These are phyloP conservation scores for Drosophila truncata DNA, from an alignment of 1,140 invertebrate species.

Conservation along the genomic window DNA sequence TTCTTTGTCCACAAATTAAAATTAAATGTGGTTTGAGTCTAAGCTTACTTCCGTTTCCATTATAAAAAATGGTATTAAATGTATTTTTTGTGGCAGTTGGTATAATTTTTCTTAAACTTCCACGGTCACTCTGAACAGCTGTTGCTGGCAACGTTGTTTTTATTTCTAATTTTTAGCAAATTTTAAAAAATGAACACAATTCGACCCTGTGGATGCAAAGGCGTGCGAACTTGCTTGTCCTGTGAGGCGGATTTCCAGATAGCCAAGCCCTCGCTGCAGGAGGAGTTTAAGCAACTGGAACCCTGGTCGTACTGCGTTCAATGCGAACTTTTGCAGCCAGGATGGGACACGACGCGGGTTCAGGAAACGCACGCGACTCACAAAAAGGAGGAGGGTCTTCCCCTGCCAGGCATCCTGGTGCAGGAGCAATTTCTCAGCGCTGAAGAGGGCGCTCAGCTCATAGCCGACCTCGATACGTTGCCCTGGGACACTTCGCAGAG, in stretches of 20 bases:
- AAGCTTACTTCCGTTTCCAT: too few relatives aligned
- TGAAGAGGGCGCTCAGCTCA: conserved; percentile 90
- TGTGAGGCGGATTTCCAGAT: conserved; percentile 92
- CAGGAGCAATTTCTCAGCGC: conserved; percentile 91
- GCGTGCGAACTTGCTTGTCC: conserved; percentile 93
- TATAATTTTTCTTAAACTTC: neutral
- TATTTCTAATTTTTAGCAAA: neutral
- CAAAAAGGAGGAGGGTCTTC: conserved; percentile 86
- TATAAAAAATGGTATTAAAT: too few relatives aligned
- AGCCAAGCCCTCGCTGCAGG: conserved; percentile 84
- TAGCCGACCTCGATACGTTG: conserved; percentile 91
- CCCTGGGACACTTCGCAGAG: conserved; percentile 98
- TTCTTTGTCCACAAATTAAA: too few relatives aligned
- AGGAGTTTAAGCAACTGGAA: conserved; percentile 86
- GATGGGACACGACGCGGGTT: conserved; percentile 88
- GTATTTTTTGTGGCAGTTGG: too few relatives aligned
- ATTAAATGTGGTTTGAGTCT: too few relatives aligned
- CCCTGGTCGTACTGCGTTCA: conserved; percentile 91
- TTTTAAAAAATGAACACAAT: conserved; percentile 88
- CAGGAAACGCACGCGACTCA: conserved; percentile 89
- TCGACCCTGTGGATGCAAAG: conserved; percentile 95
- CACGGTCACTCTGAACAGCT: neutral
- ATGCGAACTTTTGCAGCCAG: conserved; percentile 91
- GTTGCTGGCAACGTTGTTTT: neutral
- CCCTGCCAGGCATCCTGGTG: conserved; percentile 91